Evolutionary conservation across 1,140 invertebrate genomes (phyloP).

Genomic region (Hyles euphorbiae): DNA sequence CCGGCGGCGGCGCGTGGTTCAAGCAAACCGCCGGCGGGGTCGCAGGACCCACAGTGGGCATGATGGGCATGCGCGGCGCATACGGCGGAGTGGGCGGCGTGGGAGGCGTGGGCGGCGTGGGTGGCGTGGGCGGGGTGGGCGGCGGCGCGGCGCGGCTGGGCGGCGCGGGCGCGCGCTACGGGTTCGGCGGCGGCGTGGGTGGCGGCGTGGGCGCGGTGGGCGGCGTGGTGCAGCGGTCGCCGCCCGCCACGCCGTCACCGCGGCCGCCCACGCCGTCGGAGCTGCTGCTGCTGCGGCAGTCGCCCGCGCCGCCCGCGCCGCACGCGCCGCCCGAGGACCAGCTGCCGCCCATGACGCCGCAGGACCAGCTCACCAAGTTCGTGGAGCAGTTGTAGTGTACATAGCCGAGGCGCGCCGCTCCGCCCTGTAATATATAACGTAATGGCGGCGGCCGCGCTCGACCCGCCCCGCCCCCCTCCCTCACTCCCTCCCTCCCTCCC

Average conservation of each 20-base stretch:
- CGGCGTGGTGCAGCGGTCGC: constrained; percentile 83
- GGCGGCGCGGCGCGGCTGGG: constrained; percentile 39
- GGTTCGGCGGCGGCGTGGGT: constrained; percentile 51
- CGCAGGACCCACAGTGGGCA: constrained; percentile 22
- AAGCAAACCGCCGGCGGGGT: constrained; percentile 27
- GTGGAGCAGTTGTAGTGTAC: constrained; percentile 92
- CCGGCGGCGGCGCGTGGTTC: constrained; percentile 24
- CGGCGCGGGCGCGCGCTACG: constrained; percentile 36
- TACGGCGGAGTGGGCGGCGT: constrained; percentile 35
- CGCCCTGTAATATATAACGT: constrained; percentile 56
- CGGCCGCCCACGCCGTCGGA: constrained; percentile 61
- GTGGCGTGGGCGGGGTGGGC: constrained; percentile 35
- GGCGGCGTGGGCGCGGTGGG: constrained; percentile 49
- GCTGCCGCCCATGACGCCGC: constrained; percentile 87
- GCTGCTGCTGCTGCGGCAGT: constrained; percentile 77
- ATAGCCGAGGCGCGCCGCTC: constrained; percentile 43
- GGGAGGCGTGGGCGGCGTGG: constrained; percentile 28
- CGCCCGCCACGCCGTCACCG: constrained; percentile 81
- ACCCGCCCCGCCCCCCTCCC: constrained; percentile 19
- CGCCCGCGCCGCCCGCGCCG: constrained; percentile 79
- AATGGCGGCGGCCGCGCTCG: constrained; percentile 34
- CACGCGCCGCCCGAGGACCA: constrained; percentile 84
- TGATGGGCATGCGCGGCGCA: constrained; percentile 25
- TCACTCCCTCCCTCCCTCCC: constrained; percentile 23
- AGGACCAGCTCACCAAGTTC: constrained; percentile 94